Base-by-base conservation (phyloP, 2,797 vertebrate genomes). In the Vireo griseus region DNA sequence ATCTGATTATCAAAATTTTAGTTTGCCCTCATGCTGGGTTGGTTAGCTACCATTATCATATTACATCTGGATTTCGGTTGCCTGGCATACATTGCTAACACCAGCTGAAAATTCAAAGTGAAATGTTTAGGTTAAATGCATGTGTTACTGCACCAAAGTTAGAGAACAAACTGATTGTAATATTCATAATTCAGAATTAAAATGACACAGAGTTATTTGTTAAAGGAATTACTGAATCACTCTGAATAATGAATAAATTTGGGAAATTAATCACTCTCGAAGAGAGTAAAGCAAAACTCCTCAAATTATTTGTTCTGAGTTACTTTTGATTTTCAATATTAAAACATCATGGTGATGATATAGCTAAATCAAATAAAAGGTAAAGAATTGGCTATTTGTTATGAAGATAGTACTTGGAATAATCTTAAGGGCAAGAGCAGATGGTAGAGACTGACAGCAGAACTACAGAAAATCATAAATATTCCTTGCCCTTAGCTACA, bases 171-270 rank as follows among this genome's bases (percentile, higher is more conserved):
- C 47, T 93, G 78, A 94, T 90, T 94, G 61, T 94, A 91, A 88
- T 88, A 92, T 92, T 86, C 86, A 91, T 96, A 82, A 91, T 91
- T 93, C 94, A 93, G 79, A 91, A 96, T 92, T 95, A 91, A 89
- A 95, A 93, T 77, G 11, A 85, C 42, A 91, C 39, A 83, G 57
- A 87, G 54, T 66, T 94, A 92, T 91, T 95, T 95, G 65, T 78
- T 86, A 31, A 92, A 93, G 28, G 37, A 93, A 87, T 82, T 94
- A 86, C 61, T 83, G 84, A 93, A 87, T 94, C 63, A 66, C 16
- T 76, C 71, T 87, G 94, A 96, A 95, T 94, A 96, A 93, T 96
- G 94, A 92, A 96, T 95, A 95, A 37, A 94, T 94, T 88, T 87
- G 39, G 89, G 78, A 92, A 95, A 82, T 79, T 0, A 89, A 47